These are phyloP conservation scores for Macrochelys suwanniensis DNA, from an alignment of 2,797 vertebrate genomes.

Conservation along the genomic window DNA sequence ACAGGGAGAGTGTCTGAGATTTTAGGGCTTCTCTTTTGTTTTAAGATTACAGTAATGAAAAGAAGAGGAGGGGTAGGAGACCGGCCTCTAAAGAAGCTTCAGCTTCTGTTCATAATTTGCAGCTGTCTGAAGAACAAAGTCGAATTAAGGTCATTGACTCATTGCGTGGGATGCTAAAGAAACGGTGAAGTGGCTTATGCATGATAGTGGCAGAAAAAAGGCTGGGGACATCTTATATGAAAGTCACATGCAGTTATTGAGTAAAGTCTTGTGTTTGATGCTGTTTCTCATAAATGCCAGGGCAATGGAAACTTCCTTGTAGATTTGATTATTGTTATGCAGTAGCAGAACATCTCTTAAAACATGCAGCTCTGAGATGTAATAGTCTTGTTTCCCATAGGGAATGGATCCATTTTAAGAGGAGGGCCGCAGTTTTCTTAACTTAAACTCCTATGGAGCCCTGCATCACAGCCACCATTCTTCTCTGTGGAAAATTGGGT, in stretches of 20 bases:
- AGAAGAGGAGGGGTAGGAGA: background rate
- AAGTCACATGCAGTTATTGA: background rate
- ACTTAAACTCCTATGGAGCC: background rate
- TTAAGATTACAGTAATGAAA: background rate
- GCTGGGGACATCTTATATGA: fast-evolving
- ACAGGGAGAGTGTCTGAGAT: background rate
- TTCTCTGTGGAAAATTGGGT: background rate
- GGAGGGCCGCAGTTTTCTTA: fast-evolving
- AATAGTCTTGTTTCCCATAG: background rate
- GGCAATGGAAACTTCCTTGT: background rate
- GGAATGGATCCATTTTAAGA: fast-evolving
- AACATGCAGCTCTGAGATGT: background rate
- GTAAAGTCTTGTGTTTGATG: background rate
- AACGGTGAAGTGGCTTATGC: background rate
- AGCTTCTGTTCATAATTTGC: fast-evolving
- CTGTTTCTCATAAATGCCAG: fast-evolving
- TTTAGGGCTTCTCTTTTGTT: background rate
- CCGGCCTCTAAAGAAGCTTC: background rate
- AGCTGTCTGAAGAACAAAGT: background rate
- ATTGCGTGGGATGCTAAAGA: background rate
- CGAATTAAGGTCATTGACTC: background rate
- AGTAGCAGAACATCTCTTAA: background rate
- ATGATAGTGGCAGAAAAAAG: background rate
- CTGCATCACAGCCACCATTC: fast-evolving
- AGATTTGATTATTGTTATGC: background rate